Base-by-base conservation (phyloP, 2,113 vertebrate species). In the Zootoca vivipara region DNA sequence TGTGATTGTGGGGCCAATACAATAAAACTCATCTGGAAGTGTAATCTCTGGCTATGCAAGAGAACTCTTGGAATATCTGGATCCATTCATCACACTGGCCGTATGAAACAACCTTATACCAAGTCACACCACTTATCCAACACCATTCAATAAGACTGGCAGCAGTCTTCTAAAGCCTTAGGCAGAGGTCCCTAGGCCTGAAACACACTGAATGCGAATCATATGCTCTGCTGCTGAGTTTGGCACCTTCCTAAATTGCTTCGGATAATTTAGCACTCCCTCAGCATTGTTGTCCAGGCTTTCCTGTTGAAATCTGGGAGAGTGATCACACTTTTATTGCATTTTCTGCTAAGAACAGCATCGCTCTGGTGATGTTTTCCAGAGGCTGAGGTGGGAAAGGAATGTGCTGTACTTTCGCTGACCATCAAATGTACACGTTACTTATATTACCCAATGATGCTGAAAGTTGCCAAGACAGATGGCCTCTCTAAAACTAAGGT, bases 391-490 rank as follows among this genome's bases (percentile, higher is more conserved):
- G 69, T 46, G 5, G 30, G 62, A 30, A 40, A 58, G 6, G 46
- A 15, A 3, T 89, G 83, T 56, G 10, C 52, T n/a, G 30, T 28
- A 1, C 69, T 88, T 90, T 90, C 9, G 1, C 46, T 46, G 46
- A 46, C 46, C 46, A 46, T 46, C 46, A 46, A 87, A 38, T 5
- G 78, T 65, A 86, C 65, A 85, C 84, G 72, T 74, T 73, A 78
- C 75, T 90, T 74, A 83, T 10, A 5, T 64, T 85, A 33, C 18
- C 80, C 70, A 69, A 93, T 83, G 0, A 82, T n/a, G 67, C 15
- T 90, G 77, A 42, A 86, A 20, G 90, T 92, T 90, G 81, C 80
- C 82, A 86, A 92, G 93, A 94, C 20, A 90, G 93, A 78, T 72
- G 86, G 24, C 35, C 81, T 3, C 33, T 86, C 75, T 69, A 83